Percentiles rank a stretch among this genome's conserved stretches.
phyloP scores from a whole-genome alignment of 1,140 invertebrate species.

The Neodiprion pinetum region DNA sequence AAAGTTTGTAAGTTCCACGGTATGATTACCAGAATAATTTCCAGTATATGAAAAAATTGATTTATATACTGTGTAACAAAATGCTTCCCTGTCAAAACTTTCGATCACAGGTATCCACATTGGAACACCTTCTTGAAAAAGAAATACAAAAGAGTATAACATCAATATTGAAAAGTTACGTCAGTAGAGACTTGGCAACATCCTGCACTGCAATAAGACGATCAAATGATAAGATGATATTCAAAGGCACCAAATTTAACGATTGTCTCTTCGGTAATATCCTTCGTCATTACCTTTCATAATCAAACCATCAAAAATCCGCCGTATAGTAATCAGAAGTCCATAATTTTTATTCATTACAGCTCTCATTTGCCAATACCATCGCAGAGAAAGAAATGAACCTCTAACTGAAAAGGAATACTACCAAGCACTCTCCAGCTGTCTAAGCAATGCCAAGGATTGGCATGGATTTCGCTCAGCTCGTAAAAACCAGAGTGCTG shows the following conservation, averaged over 20 bases:
- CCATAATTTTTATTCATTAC: neutral
- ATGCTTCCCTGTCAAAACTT: neutral
- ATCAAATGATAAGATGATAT: neutral
- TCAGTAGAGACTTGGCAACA: neutral
- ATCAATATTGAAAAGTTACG: neutral
- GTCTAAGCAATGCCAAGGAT: neutral
- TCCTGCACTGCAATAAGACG: neutral
- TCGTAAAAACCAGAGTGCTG: neutral
- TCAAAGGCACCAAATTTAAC: neutral
- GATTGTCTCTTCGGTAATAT: neutral
- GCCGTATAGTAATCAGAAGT: neutral
- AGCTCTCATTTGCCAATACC: neutral
- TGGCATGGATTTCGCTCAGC: neutral
- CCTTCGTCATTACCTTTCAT: neutral
- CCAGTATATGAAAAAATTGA: neutral
- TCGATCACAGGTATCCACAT: neutral
- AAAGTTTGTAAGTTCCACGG: neutral
- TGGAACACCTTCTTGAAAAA: slow-evolving; percentile 1
- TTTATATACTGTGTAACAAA: too few species aligned
- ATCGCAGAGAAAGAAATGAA: neutral
- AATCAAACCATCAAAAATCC: neutral
- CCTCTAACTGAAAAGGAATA: neutral
- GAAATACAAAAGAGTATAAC: slow-evolving; percentile 3
- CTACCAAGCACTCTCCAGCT: slow-evolving; percentile 1
- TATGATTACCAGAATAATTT: neutral